Base-by-base conservation (phyloP, 1,140 invertebrate species). In the Apis laboriosa region DNA sequence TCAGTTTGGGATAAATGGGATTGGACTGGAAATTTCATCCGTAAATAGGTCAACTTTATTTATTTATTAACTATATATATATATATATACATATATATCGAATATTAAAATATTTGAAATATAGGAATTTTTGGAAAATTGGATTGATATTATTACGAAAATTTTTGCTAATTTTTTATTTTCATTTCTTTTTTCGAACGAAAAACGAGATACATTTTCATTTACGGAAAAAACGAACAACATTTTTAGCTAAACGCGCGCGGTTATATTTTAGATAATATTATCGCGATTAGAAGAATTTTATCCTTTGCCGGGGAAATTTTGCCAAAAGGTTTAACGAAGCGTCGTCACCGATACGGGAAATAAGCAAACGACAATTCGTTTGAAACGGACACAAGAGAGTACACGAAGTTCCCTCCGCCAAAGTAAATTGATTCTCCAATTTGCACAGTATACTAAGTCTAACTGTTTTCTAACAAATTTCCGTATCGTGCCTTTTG, bases 361-460 rank as follows among this genome's bases (percentile, higher is more conserved):
- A 63, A 76, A 63, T 28, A 63, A 63, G 74, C 49, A 51, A 63
- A 63, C 61, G 55, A 1, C 43, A 21, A 61, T 76, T 64, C 49
- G n/a, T 64, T 53, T 58, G 28, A 43, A 58, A 21, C 34, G 56
- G 74, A 51, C 24, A 49, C 58, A 63, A 43, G 58, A 51, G 58
- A 60, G 21, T 19, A 70, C 74, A 53, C 63, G n/a, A 24, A 68
- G 83, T 80, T 84, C 80, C 51, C 77, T 83, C 82, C 78, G 84
- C 79, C 80, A 86, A 83, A 83, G 84, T 70, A 87, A 87, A 87
- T 87, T 86, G 84, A 71, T 84, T 83, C 78, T 60, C 63, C 80
- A 78, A 82, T 85, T 83, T 82, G 70, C 70, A 83, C 84, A 68
- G 66, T 74, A 73, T 77, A 72, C 72, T 77, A 82, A 71, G 63